These are phyloP conservation scores for Carpatolechia fugitivella DNA, from an alignment of 2,888 invertebrate genomes.

Conservation along the genomic window DNA sequence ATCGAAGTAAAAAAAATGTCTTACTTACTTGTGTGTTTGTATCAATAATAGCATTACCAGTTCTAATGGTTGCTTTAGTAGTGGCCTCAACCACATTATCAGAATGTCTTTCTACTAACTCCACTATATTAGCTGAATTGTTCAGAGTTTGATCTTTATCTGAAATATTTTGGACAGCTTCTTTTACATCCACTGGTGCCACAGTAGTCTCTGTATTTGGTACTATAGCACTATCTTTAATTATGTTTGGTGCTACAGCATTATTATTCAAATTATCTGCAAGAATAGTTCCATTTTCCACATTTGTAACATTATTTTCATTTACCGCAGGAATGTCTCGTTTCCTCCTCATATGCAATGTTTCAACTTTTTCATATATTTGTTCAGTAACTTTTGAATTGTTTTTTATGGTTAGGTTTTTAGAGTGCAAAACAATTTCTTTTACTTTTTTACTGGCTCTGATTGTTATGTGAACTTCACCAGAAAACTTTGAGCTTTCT, in stretches of 20 bases:
- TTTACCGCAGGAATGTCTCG: conserved; percentile 31
- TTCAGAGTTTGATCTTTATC: too few relatives aligned
- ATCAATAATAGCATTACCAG: neutral
- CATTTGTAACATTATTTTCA: neutral
- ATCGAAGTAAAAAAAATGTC: too few relatives aligned
- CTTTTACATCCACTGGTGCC: neutral
- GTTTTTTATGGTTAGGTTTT: conserved; percentile 57
- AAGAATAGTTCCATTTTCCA: neutral
- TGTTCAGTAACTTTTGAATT: conserved; percentile 67
- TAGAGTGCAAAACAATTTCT: conserved; percentile 74
- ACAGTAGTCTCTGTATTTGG: neutral
- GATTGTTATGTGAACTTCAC: conserved; percentile 72
- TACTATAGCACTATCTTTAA: neutral
- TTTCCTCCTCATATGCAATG: conserved; percentile 41
- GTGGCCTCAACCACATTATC: neutral
- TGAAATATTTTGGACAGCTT: conserved; percentile 5
- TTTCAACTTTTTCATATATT: conserved; percentile 61
- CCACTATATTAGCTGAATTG: too few relatives aligned
- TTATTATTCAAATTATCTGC: neutral
- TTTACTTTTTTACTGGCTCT: conserved; percentile 53
- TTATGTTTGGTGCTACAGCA: neutral
- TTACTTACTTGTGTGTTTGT: neutral
- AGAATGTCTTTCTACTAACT: too few relatives aligned
- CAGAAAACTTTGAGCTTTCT: conserved; percentile 58
- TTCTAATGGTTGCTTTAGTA: conserved; percentile 9